These are phyloP conservation scores for Heteromurus nitidus DNA, from an alignment of 2,888 invertebrate genomes.

Conservation along the genomic window DNA sequence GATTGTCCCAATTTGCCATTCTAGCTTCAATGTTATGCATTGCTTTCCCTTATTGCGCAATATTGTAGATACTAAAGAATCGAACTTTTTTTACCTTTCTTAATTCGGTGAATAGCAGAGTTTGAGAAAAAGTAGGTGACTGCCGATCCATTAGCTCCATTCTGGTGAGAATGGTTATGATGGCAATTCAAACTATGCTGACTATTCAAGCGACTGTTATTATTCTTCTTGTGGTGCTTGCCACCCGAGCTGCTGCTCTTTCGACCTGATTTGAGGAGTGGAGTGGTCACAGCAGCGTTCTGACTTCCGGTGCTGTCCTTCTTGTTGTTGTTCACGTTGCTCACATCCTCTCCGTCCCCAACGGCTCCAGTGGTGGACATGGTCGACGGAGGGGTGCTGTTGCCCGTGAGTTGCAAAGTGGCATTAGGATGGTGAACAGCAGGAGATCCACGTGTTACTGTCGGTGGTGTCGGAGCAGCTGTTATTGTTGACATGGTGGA, in stretches of 20 bases:
- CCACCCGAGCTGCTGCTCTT: not conserved
- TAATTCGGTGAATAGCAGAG: constrained; percentile 67
- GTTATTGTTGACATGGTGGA: constrained; percentile 38
- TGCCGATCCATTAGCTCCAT: constrained; percentile 56
- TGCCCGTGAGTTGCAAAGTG: not conserved
- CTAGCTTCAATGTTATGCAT: too few relatives aligned
- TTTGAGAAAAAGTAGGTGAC: constrained; percentile 65
- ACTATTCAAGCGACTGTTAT: constrained; percentile 5
- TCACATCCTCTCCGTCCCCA: not conserved
- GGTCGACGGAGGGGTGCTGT: too few relatives aligned
- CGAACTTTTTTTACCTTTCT: constrained; percentile 72
- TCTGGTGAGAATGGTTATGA: constrained; percentile 33
- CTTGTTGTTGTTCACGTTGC: constrained; percentile 35
- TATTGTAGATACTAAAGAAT: too few relatives aligned
- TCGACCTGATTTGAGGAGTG: constrained; percentile 29
- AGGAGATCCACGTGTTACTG: constrained; percentile 21
- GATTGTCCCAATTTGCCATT: too few relatives aligned
- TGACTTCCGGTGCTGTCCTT: constrained; percentile 44
- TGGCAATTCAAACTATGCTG: constrained; percentile 6
- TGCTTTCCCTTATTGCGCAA: too few relatives aligned
- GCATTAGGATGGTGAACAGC: not conserved
- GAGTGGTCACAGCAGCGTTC: constrained; percentile 38
- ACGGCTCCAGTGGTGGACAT: too few relatives aligned
- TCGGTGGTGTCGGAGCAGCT: constrained; percentile 14
- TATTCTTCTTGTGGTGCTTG: not conserved